Conservation (phyloP, 1,140 invertebrate genomes). For the Portunus trituberculatus region DNA sequence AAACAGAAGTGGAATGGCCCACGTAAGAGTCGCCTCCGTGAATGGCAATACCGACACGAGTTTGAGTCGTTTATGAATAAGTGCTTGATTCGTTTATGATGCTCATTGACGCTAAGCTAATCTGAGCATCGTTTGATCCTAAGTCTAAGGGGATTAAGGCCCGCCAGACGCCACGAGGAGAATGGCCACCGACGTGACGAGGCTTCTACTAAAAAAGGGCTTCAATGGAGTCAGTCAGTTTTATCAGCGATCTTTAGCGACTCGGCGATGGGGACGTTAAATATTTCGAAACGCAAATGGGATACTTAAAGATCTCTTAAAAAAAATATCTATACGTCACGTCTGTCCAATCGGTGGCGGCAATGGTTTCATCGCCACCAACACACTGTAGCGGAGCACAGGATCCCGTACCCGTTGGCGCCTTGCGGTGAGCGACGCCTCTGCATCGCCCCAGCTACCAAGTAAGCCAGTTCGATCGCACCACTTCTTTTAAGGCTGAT, state of each 20-base stretch:
- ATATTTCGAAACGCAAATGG: not conserved
- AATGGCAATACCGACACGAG: slow-evolving; percentile 56
- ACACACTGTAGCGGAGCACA: not conserved
- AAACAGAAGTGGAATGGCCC: not conserved
- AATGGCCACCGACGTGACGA: slow-evolving; percentile 32
- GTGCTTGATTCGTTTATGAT: slow-evolving; percentile 71
- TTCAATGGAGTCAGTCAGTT: slow-evolving; percentile 41
- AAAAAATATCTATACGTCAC: too few species aligned
- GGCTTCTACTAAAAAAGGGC: not conserved
- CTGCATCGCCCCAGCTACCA: not conserved
- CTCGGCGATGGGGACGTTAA: not conserved
- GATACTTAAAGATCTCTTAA: not conserved
- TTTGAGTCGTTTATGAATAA: slow-evolving; percentile 66
- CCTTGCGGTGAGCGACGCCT: not conserved
- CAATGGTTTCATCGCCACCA: not conserved
- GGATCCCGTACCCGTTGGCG: not conserved
- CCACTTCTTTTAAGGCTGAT: not conserved
- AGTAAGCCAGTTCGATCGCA: not conserved
- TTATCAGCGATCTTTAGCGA: slow-evolving; percentile 5
- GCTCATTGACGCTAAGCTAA: slow-evolving; percentile 74
- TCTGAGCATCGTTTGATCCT: slow-evolving; percentile 73
- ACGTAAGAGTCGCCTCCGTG: not conserved
- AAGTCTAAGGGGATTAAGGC: slow-evolving; percentile 52
- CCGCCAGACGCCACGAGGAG: slow-evolving; percentile 41
- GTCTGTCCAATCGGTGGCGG: too few species aligned